phyloP scores from a whole-genome alignment of 2,888 invertebrate genomes.

The Philaethria dido region DNA sequence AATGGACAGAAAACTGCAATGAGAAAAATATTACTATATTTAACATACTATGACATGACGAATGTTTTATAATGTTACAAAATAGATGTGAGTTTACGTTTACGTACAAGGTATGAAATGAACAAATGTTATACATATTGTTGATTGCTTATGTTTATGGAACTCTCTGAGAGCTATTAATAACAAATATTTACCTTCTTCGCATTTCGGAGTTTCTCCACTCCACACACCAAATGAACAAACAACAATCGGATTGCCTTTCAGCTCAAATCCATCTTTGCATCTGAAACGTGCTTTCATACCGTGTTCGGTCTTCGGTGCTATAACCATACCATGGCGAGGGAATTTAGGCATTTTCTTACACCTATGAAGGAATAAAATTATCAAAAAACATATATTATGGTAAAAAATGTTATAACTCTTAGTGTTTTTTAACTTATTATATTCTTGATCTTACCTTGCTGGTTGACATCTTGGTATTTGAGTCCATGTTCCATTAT shows the following conservation, averaged over 20 bases:
- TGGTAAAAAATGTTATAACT: too few species aligned
- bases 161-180: neutral
- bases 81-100: neutral
- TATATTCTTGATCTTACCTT: slow-evolving; percentile 75
- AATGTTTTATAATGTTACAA: neutral
- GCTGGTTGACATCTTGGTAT: slow-evolving; percentile 94
- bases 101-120: too few species aligned
- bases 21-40: slow-evolving; percentile 19
- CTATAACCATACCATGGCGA: slow-evolving; percentile 97
- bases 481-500: slow-evolving; percentile 98
- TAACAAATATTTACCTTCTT: slow-evolving; percentile 83
- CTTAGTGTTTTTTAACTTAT: neutral
- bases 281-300: slow-evolving; percentile 97
- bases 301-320: slow-evolving; percentile 98
- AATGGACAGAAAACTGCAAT: slow-evolving; percentile 94
- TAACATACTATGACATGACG: too few species aligned
- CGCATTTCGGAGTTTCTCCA: slow-evolving; percentile 93
- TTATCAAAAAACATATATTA: neutral
- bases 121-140: too few species aligned
- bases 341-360: slow-evolving; percentile 93
- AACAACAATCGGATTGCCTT: slow-evolving; percentile 90
- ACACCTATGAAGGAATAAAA: slow-evolving; percentile 83
- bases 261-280: slow-evolving; percentile 95
- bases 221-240: slow-evolving; percentile 98
- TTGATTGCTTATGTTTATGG: neutral